Percentiles rank a stretch among this genome's conserved stretches.
These are phyloP conservation scores for Archaeoteleia sp. DNA, from an alignment of 2,888 invertebrate species.

Conservation along the genomic window DNA sequence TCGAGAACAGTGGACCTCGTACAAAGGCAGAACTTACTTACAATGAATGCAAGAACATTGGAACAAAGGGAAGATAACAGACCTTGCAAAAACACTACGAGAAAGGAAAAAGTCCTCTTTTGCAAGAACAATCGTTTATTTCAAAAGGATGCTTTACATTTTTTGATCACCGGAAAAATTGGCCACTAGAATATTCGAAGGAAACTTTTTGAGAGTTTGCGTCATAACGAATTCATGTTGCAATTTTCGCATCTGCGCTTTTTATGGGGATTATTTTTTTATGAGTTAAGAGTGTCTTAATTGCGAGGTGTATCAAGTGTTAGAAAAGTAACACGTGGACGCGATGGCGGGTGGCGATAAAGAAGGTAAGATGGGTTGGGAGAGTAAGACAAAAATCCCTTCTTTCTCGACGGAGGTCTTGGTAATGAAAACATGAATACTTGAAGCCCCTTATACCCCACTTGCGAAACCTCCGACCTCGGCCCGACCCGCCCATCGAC, in stretches of 20 bases:
- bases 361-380: not conserved
- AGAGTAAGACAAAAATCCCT: slow-evolving; percentile 58
- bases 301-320: slow-evolving; percentile 50
- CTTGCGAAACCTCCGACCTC: slow-evolving; percentile 52
- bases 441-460: slow-evolving; percentile 66
- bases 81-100: slow-evolving; percentile 66
- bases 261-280: slow-evolving; percentile 52
- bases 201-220: too few relatives aligned
- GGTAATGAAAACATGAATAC: slow-evolving; percentile 75
- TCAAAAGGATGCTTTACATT: too few relatives aligned
- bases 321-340: slow-evolving; percentile 23
- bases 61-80: slow-evolving; percentile 72
- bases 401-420: slow-evolving; percentile 57
- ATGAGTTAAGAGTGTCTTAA: slow-evolving; percentile 53
- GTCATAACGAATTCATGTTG: slow-evolving; percentile 44
- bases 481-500: slow-evolving; percentile 63
- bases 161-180: too few relatives aligned
- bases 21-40: slow-evolving; percentile 57
- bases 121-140: too few relatives aligned
- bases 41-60: slow-evolving; percentile 61
- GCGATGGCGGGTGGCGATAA: slow-evolving; percentile 35
- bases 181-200: too few relatives aligned
- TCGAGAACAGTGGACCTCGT: slow-evolving; percentile 56
- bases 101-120: slow-evolving; percentile 9
- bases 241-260: slow-evolving; percentile 45